These are phyloP conservation scores for Eulemur albifrons DNA, from an alignment of 2,797 vertebrate species.

Conservation along the genomic window DNA sequence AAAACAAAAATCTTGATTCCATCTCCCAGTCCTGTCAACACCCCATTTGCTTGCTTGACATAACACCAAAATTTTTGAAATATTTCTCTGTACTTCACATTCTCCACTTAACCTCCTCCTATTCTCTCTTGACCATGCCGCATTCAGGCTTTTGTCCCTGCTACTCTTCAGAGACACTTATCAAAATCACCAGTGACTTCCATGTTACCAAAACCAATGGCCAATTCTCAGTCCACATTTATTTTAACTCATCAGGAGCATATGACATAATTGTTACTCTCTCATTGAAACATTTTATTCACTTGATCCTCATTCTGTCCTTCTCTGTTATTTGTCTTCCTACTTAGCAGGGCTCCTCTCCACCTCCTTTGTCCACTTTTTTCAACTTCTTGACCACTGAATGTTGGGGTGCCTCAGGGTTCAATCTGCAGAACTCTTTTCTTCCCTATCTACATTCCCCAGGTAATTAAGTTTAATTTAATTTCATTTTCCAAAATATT, in stretches of 20 bases:
- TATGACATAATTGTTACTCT: neutral
- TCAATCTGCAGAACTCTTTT: neutral
- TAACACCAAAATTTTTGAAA: neutral
- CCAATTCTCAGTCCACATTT: neutral
- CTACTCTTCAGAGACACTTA: neutral
- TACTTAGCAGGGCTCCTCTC: neutral
- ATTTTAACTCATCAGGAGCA: neutral
- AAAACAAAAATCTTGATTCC: neutral
- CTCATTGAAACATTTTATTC: neutral
- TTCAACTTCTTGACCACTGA: neutral
- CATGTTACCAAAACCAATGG: neutral
- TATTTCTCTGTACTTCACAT: neutral
- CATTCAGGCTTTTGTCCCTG: neutral
- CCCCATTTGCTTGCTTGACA: neutral
- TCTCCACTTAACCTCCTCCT: neutral
- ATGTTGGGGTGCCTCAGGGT: neutral
- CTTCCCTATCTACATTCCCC: neutral
- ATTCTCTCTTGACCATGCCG: neutral
- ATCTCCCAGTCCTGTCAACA: neutral
- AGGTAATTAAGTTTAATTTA: neutral
- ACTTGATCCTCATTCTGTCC: neutral
- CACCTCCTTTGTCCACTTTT: neutral
- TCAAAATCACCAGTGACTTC: neutral
- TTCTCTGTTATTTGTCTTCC: neutral
- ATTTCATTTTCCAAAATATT: neutral